These are phyloP conservation scores for Zingel zingel DNA, from an alignment of 2,113 vertebrate genomes.

Conservation along the genomic window DNA sequence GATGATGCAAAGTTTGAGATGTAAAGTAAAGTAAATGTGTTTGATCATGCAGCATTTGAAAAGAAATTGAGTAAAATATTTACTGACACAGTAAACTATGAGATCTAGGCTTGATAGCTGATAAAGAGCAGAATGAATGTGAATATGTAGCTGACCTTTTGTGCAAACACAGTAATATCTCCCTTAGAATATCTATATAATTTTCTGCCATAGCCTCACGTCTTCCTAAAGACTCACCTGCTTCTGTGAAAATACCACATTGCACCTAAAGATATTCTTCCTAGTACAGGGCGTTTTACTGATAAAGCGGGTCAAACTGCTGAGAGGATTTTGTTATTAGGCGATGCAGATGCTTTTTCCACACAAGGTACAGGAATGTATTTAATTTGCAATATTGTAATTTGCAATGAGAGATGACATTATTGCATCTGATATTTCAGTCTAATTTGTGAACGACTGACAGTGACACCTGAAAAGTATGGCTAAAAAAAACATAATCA, in stretches of 20 bases:
- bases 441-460: not conserved
- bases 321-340: conserved; percentile 9
- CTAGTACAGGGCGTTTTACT: conserved; percentile 7
- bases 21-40: not conserved
- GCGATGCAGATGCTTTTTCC: conserved; percentile 5
- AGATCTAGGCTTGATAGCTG: not conserved
- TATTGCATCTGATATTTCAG: not conserved
- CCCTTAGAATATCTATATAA: conserved; percentile 10
- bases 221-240: conserved; percentile 23
- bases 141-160: not conserved
- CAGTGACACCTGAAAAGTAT: not conserved
- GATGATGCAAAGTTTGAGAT: conserved; percentile 20
- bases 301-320: conserved; percentile 28
- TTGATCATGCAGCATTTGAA: not conserved
- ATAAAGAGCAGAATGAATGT: not conserved
- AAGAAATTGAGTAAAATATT: not conserved
- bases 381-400: too few relatives aligned
- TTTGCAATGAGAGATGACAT: too few relatives aligned
- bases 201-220: conserved; percentile 16
- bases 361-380: not conserved
- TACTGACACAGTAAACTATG: not conserved
- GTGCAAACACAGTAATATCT: conserved; percentile 34
- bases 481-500: not conserved
- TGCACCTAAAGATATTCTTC: conserved; percentile 32
- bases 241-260: conserved; percentile 35